phyloP scores from a whole-genome alignment of 2,113 vertebrate species.

The Toxotes jaculatrix region DNA sequence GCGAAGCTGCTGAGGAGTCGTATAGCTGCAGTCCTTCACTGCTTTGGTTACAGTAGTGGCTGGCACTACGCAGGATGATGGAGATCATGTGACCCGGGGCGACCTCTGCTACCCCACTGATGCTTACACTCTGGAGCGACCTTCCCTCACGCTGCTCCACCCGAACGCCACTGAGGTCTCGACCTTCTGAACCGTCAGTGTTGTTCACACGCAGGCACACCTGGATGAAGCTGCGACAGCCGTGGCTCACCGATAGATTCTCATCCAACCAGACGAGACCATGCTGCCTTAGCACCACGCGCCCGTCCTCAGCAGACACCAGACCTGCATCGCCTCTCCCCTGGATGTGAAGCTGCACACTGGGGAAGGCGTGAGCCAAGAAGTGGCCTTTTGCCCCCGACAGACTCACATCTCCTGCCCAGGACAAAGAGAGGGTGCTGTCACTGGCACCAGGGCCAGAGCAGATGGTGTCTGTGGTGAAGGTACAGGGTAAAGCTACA shows the following conservation, averaged over 20 bases:
- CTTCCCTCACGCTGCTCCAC: conserved; percentile 86
- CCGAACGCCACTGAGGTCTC: conserved; percentile 85
- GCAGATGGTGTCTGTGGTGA: conserved; percentile 85
- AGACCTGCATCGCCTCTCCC: conserved; percentile 75
- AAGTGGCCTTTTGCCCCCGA: conserved; percentile 58
- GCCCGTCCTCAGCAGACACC: conserved; percentile 76
- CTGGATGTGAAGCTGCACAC: conserved; percentile 84
- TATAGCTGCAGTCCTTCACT: conserved; percentile 84
- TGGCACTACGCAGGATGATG: conserved; percentile 85
- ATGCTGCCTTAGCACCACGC: conserved; percentile 84
- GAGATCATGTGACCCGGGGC: conserved; percentile 84
- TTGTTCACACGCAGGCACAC: conserved; percentile 85
- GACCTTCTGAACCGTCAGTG: conserved; percentile 79
- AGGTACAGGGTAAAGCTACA: conserved; percentile 82
- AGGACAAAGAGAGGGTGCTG: conserved; percentile 84
- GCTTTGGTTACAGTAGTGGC: conserved; percentile 88
- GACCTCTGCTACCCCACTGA: conserved; percentile 87
- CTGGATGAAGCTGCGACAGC: conserved; percentile 90
- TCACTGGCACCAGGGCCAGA: conserved; percentile 80
- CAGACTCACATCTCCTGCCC: conserved; percentile 82
- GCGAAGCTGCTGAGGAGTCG: conserved; percentile 74
- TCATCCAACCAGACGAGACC: conserved; percentile 90
- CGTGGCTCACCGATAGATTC: conserved; percentile 88
- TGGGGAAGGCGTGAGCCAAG: conserved; percentile 76
- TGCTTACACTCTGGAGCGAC: conserved; percentile 85